A percentile compares a stretch with the other conserved stretches of the same genome.
These are phyloP conservation scores for Heterodera schachtii DNA, from an alignment of 1,140 invertebrate species.

Conservation along the genomic window DNA sequence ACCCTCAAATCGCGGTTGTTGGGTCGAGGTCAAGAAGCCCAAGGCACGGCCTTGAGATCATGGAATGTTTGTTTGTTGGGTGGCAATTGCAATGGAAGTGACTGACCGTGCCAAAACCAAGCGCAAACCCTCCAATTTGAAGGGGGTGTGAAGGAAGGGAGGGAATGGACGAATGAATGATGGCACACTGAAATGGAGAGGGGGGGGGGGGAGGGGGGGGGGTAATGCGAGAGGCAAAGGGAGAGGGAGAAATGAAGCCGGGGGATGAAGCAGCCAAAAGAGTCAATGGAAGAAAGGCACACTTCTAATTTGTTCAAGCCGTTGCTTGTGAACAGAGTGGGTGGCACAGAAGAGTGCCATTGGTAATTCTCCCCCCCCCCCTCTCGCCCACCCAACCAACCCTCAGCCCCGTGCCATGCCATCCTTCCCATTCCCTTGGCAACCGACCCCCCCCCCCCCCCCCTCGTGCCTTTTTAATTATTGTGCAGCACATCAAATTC, in stretches of 20 bases:
- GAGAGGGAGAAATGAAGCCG: neutral
- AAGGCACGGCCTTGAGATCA: neutral
- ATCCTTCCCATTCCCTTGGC: neutral
- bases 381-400: neutral
- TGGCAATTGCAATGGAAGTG: neutral
- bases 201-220: too few relatives aligned
- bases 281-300: constrained; percentile 2
- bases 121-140: neutral
- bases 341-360: neutral
- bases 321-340: too few relatives aligned
- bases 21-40: neutral
- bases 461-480: neutral
- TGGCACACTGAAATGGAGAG: neutral
- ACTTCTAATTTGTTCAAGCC: neutral
- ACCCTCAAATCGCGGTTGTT: neutral
- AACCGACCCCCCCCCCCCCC: neutral
- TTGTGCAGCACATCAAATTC: neutral
- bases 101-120: neutral
- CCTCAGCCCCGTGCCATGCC: too few relatives aligned
- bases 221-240: too few relatives aligned
- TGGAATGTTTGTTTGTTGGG: neutral
- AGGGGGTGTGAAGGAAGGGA: neutral
- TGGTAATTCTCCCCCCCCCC: neutral
- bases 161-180: too few relatives aligned
- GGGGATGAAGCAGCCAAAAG: neutral